Percentiles rank a stretch among this genome's conserved stretches.
These are phyloP conservation scores for Cryptocheilus praepositus DNA, from an alignment of 2,888 invertebrate genomes.

Conservation along the genomic window DNA sequence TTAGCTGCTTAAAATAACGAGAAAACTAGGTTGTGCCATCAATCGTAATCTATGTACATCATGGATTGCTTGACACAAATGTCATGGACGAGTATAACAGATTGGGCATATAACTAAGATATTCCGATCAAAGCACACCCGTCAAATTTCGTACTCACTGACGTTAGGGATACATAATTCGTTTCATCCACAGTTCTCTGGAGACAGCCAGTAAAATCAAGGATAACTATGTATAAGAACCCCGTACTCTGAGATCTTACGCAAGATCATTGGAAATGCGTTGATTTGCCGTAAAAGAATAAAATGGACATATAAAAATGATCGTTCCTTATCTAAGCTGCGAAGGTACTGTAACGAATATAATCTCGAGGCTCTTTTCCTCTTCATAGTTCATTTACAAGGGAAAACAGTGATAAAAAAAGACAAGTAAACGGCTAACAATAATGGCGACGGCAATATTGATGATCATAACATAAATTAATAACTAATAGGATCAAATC, in stretches of 20 bases:
- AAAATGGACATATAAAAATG: background rate
- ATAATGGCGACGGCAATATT: conserved; percentile 37
- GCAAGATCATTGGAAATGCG: background rate
- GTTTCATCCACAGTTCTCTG: conserved; percentile 8
- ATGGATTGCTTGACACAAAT: background rate
- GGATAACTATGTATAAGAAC: background rate
- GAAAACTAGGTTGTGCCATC: background rate
- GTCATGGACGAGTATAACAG: background rate
- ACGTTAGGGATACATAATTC: background rate
- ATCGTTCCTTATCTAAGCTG: background rate
- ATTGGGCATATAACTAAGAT: background rate
- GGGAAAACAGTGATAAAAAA: conserved; percentile 2
- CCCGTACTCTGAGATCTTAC: conserved; percentile 5
- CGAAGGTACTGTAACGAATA: background rate
- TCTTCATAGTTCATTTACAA: background rate
- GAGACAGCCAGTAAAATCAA: conserved; percentile 31
- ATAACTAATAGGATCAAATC: conserved; percentile 54
- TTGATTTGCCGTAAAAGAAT: conserved; percentile 7
- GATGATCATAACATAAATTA: conserved; percentile 23
- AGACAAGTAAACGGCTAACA: conserved; percentile 37
- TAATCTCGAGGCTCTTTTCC: background rate
- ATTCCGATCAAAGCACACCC: too few relatives aligned
- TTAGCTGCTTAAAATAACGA: background rate
- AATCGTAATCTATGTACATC: conserved; percentile 1
- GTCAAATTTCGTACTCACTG: too few relatives aligned